Conservation (phyloP, 2,113 vertebrate genomes). For the Pangasianodon hypophthalmus region DNA sequence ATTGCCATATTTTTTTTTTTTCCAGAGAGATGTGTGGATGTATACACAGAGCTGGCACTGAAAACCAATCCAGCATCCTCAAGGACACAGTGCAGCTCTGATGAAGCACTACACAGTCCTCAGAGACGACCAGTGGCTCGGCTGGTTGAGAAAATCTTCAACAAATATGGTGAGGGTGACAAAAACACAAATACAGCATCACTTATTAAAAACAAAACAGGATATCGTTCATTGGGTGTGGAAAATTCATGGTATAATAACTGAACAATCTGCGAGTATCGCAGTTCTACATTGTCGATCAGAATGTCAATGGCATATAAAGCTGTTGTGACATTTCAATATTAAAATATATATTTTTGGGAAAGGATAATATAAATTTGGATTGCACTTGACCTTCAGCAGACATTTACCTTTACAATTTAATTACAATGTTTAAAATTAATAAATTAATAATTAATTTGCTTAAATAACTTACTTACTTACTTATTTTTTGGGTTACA, state of each 20-base stretch:
- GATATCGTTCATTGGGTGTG: neutral
- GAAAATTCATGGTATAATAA: neutral
- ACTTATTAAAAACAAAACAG: neutral
- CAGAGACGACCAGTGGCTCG: slow-evolving; percentile 59
- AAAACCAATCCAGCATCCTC: slow-evolving; percentile 10
- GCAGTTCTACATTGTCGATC: no score
- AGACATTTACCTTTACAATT: no score
- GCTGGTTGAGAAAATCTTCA: slow-evolving; percentile 59
- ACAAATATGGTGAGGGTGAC: slow-evolving; percentile 65
- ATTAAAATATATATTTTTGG: no score
- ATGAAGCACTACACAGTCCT: slow-evolving; percentile 57
- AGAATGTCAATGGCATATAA: no score
- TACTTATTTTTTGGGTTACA: no score
- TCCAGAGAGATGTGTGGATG: slow-evolving; percentile 64
- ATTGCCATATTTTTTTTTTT: neutral
- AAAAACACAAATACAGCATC: neutral
- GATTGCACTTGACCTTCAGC: no score
- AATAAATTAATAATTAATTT: no score
- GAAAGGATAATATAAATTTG: no score
- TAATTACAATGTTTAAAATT: no score
- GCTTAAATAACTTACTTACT: no score
- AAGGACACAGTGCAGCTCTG: slow-evolving; percentile 57
- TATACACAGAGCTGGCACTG: slow-evolving; percentile 57
- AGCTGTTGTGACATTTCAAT: no score
- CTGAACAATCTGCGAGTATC: no score